Base-by-base conservation (phyloP, 2,888 invertebrate species). In the Drosophila infuscata region DNA sequence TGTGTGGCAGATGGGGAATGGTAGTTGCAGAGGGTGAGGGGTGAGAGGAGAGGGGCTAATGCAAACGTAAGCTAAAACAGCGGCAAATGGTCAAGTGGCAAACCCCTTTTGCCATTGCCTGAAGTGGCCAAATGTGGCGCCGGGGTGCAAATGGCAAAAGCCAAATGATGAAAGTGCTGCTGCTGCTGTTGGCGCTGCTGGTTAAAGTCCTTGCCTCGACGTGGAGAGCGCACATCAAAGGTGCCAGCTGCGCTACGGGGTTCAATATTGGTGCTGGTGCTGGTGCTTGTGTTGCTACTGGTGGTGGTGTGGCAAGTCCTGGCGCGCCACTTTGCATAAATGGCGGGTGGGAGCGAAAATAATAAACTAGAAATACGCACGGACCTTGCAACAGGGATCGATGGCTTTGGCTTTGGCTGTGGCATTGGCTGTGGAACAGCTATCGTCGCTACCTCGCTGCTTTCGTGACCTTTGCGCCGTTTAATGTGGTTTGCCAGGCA, bases 81-180 rank as follows among this genome's bases (percentile, higher is more conserved):
- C 65, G 68, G 75, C 64, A 65, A 71, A 65, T 74, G 82, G 81
- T 84, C 84, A 86, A 86, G 86, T 79, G 87, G 84, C 74, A 74
- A 85, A 74, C 84, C 84, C 73, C 36, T 17, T 54, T 78, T 62
- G 70, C 66, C 65, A 56, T 74, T 73, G 79, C 81, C 79, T 76
- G 79, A 84, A 84, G 86, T 86, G 84, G 81, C 81, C 87, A 81
- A 81, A 86, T 87, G 83, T 83, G 84, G 81, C 84, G 79, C 65
- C 71, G 70, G 77, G 74, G 81, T 79, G 79, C 81, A 88, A 86
- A 86, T 86, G 86, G 88, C 86, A 84, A 87, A 87, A 87, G 88
- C 86, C 84, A 88, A 87, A 88, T 86, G 88, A 86, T 88, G 82
- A 87, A 87, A 86, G 84, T 86, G 86, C 86, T 81, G 54, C 69